phyloP scores from a whole-genome alignment of 2,888 invertebrate genomes.

The Furcula furcula region DNA sequence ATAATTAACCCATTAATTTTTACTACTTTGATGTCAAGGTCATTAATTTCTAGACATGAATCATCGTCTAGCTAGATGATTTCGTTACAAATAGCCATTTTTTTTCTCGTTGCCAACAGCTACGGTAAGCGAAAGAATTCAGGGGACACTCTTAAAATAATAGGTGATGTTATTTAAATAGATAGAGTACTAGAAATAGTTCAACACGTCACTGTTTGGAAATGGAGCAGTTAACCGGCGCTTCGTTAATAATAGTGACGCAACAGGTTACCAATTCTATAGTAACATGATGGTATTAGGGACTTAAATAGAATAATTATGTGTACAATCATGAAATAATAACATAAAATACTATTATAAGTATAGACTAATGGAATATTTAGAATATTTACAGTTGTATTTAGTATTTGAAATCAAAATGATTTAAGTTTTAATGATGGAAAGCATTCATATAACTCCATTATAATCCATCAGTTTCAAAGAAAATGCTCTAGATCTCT shows the following conservation, averaged over 20 bases:
- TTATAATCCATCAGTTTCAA: too few relatives aligned
- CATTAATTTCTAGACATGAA: conserved; percentile 8
- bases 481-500: too few relatives aligned
- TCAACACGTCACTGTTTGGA: conserved; percentile 54
- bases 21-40: conserved; percentile 27
- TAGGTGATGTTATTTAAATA: conserved; percentile 67
- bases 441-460: too few relatives aligned
- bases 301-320: too few relatives aligned
- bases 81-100: conserved; percentile 36
- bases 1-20: conserved; percentile 9
- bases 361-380: too few relatives aligned
- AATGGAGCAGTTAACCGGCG: conserved; percentile 53
- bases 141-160: conserved; percentile 65
- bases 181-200: conserved; percentile 66
- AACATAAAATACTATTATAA: too few relatives aligned
- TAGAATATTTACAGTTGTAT: too few relatives aligned
- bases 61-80: conserved; percentile 22
- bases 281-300: conserved; percentile 27
- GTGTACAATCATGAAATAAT: too few relatives aligned
- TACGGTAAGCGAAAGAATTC: conserved; percentile 51
- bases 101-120: conserved; percentile 38
- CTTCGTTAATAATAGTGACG: conserved; percentile 43
- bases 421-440: too few relatives aligned
- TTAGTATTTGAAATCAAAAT: too few relatives aligned
- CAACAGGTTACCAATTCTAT: conserved; percentile 35